Evolutionary conservation across 2,888 invertebrate species (phyloP), one percentile per base, ranked within the genome.

Genomic region (Melinaea marsaeus): DNA sequence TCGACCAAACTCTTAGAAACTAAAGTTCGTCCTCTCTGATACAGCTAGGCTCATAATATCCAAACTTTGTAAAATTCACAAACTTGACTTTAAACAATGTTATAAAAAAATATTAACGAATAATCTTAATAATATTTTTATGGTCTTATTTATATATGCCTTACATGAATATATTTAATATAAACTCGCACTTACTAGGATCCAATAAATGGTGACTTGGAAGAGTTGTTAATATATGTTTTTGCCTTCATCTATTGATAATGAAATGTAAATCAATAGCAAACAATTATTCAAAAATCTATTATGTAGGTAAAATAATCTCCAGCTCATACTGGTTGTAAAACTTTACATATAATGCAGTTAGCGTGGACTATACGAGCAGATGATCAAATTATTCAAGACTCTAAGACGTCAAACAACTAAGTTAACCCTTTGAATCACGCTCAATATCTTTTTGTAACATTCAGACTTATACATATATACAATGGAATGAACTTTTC

Each of bases 341-440:
- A 34, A 6, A 13, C 58, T 37, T 58, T 61, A 56, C 37, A 13
- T 47, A 32, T 67, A 69, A 69, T 63, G 32, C 54, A 63, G 61
- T 69, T 67, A 69, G 62, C 59, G 60, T 61, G 65, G 65, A 67
- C 65, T 69, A 63, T 59, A 58, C 61, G 63, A 62, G 62, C 59
- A 51, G 51, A 62, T 55, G 60, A 69, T 66, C 61, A 61, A 69
- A 64, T 69, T 67, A 69, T 65, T 55, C 45, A 37, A 32, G 48
- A 59, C 59, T 58, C 58, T 64, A 60, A 57, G 57, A 64, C 46
- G 42, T 55, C 58, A 42, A 59, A 59, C 61, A 63, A 61, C 58
- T 58, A 56, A 58, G 62, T 62, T 58, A 58, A 51, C 37, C 47
- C 46, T 58, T 58, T 47, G 46, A 58, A 58, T 33, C 51, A 58